Evolutionary conservation across 2,888 invertebrate species (phyloP), one percentile per base, ranked within the genome.

Genomic region (Drosophila greeni): DNA sequence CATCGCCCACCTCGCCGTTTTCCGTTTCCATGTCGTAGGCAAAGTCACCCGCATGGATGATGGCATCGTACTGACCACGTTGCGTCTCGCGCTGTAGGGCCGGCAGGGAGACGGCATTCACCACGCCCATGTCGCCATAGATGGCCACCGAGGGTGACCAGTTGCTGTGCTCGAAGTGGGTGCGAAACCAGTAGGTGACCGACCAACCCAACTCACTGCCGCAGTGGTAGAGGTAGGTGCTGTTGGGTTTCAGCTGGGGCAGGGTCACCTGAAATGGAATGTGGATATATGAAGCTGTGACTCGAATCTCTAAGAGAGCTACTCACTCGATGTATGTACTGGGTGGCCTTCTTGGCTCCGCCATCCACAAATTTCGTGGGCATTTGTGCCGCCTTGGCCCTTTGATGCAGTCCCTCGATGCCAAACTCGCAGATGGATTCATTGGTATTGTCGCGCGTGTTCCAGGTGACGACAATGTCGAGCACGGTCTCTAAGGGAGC

Each of bases 91-190:
- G 91, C 89, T 97, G 96, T 8, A 99, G 89, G 69, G 95, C 91
- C 0, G 94, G 92, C 56, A 98, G 90, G 0, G 97, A 95, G 89
- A 91, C 90, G 2, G 97, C 96, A 89, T 98, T 98, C 75, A 92
- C 93, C 86, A 95, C 95, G 31, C 98, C 98, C 94, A 99, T 93
- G 87, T 98, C 98, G 0, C 98, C 98, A 86, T 93, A 98, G 76
- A 98, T 92, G 26, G 95, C 97, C 39, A 97, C 90, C 18, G 91
- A 91, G 0, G 97, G 95, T 18, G 92, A 91, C 96, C 96, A 97
- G 71, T 92, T 86, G 24, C 90, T 90, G 14, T 91, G 91, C 2
- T 89, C 88, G 11, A 93, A 93, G 0, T 92, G 90, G 0, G 96
- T 95, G 76, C 89, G 91, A 89, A 98, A 95, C 85, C 91, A 92